These are phyloP conservation scores for Brachionus plicatilis DNA, from an alignment of 1,140 invertebrate species.

Conservation along the genomic window DNA sequence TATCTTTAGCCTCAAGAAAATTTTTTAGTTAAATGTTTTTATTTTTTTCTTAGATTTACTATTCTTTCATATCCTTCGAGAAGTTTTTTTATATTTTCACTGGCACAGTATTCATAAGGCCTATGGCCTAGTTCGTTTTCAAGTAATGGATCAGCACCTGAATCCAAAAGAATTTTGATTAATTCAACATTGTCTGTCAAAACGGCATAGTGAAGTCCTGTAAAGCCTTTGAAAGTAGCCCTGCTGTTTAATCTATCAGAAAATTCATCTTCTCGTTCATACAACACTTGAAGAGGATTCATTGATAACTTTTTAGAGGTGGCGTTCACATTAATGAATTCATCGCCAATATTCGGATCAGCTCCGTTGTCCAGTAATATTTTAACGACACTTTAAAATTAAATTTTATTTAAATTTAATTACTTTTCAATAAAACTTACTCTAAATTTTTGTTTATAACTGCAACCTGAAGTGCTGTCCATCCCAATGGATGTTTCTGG, in stretches of 20 bases:
- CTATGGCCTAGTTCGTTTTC: constrained; percentile 72
- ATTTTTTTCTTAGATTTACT: constrained; percentile 42
- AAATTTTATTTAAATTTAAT: not conserved
- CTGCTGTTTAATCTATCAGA: constrained; percentile 66
- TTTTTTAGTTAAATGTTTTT: not conserved
- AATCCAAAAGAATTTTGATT: constrained; percentile 54
- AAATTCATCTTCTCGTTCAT: constrained; percentile 72
- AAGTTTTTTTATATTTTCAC: constrained; percentile 54
- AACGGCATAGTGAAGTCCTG: constrained; percentile 81
- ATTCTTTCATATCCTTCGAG: constrained; percentile 52
- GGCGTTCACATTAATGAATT: constrained; percentile 68
- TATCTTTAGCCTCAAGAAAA: constrained; percentile 53
- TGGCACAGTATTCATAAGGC: constrained; percentile 67
- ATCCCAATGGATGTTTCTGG: constrained; percentile 62
- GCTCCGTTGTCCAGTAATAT: constrained; percentile 69
- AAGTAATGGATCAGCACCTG: constrained; percentile 58
- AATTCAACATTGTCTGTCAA: constrained; percentile 66
- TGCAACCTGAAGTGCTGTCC: constrained; percentile 77
- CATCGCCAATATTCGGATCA: constrained; percentile 71
- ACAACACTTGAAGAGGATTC: constrained; percentile 63
- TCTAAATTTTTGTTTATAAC: constrained; percentile 66
- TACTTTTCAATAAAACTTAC: not conserved
- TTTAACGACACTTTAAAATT: constrained; percentile 59
- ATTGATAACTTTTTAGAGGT: constrained; percentile 49
- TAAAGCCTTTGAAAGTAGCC: constrained; percentile 74